Percentiles rank a stretch among this genome's conserved stretches.
phyloP scores from a whole-genome alignment of 2,888 invertebrate genomes.

The Torymus texanus region DNA sequence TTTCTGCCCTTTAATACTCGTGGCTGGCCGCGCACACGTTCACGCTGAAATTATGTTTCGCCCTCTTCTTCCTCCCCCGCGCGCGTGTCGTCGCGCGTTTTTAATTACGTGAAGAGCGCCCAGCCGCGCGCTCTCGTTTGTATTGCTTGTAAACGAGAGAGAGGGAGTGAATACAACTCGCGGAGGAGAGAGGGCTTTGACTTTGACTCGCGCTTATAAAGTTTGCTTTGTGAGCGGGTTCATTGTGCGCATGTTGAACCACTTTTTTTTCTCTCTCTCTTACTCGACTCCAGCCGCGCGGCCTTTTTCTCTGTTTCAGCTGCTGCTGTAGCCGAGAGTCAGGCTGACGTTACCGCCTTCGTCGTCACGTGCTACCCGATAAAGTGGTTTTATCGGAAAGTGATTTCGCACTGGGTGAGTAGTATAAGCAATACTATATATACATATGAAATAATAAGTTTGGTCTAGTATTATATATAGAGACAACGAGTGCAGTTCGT shows the following conservation, averaged over 20 bases:
- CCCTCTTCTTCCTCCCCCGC: neutral
- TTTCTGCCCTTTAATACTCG: slow-evolving; percentile 6
- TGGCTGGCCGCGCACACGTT: neutral
- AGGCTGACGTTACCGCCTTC: no score
- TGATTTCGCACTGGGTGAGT: slow-evolving; percentile 14
- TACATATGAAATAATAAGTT: neutral
- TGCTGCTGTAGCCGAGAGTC: no score
- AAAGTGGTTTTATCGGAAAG: slow-evolving; percentile 5
- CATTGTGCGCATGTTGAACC: slow-evolving; percentile 10
- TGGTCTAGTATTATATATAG: neutral
- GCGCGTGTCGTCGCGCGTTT: slow-evolving; percentile 8
- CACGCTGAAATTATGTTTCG: neutral
- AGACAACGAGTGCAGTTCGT: neutral
- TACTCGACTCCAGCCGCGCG: no score
- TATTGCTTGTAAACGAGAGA: slow-evolving; percentile 6
- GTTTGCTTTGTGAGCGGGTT: neutral
- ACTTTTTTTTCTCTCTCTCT: neutral
- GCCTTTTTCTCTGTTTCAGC: no score
- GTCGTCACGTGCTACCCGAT: neutral
- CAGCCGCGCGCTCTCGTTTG: neutral
- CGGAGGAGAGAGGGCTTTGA: slow-evolving; percentile 10
- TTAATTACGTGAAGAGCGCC: slow-evolving; percentile 40
- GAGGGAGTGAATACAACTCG: neutral
- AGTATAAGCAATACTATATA: neutral
- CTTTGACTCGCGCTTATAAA: slow-evolving; percentile 31